Evolutionary conservation across 1,140 invertebrate species (phyloP), one percentile per base, ranked within the genome.

Genomic region (Scaptomyza pallida): DNA sequence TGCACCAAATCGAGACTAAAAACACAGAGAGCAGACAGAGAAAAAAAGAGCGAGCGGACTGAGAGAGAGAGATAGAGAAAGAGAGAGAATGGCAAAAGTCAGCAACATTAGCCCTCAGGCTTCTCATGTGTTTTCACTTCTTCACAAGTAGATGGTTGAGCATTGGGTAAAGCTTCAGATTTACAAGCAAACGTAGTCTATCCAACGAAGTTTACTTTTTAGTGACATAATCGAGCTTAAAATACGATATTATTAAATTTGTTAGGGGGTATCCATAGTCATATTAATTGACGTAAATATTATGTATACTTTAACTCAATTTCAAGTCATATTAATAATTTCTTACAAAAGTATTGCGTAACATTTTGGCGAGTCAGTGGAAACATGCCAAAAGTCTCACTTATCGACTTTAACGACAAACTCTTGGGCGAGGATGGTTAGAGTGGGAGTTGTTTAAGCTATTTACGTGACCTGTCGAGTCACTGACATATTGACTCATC

Each of bases 401-500:
- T 17, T 33, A 40, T 2, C 35, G 16, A 17, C 37, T 10, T 41
- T 40, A 15, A 13, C 2, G 12, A 44, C 16, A 17, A 44, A n/a
- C 16, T 17, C 10, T 9, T 37, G 12, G 33, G 33, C 15, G 3
- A 0, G 6, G 12, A 5, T 6, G 30, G n/a, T n/a, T n/a, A n/a
- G n/a, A 33, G 6, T 0, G 9, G 47, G 1, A 13, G 17, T 21
- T 33, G 30, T 23, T n/a, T 16, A 8, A n/a, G 40, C 33, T 40
- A 37, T 56, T 60, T 85, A 85, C 80, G 80, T 85, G 81, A 85
- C 77, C 69, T 74, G 81, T 86, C 82, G 56, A 78, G 54, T 57
- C 50, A 61, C 50, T 85, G 81, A 85, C 81, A 81, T 85, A 85
- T 86, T 85, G 81, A 85, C 77, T 78, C 81, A 85, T 85, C 81